Conservation (phyloP, 2,888 invertebrate genomes). For the Andrena minutula region DNA sequence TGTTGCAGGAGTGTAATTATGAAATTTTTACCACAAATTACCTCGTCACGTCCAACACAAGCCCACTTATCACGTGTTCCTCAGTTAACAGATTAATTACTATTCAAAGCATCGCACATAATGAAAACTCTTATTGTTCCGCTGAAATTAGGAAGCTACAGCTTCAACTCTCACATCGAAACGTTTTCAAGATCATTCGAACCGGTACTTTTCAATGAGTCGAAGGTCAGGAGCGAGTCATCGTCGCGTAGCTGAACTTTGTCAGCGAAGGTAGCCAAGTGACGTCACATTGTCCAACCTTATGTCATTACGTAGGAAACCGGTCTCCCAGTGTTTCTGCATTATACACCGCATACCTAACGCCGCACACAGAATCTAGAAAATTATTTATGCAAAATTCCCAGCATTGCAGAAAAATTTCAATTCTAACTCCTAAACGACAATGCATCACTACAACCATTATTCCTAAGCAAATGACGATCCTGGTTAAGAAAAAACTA, state of each 20-base stretch:
- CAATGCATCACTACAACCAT: neutral
- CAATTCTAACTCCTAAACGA: neutral
- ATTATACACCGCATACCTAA: conserved; percentile 38
- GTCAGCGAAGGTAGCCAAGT: conserved; percentile 58
- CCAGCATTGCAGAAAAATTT: neutral
- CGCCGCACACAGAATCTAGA: conserved; percentile 9
- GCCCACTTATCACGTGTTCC: neutral
- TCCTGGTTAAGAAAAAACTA: neutral
- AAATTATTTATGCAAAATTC: conserved; percentile 29
- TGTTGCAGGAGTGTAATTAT: neutral
- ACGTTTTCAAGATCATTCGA: conserved; percentile 5
- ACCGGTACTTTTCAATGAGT: conserved; percentile 42
- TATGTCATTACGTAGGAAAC: conserved; percentile 62
- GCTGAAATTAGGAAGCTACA: neutral
- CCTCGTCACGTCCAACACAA: neutral
- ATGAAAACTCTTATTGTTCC: neutral
- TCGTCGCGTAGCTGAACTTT: conserved; percentile 71
- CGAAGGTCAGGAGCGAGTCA: conserved; percentile 70
- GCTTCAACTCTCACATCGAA: neutral
- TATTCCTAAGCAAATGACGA: neutral
- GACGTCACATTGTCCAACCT: conserved; percentile 66
- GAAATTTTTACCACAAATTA: neutral
- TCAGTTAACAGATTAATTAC: neutral
- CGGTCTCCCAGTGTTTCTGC: conserved; percentile 43
- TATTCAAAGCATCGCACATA: neutral